Base-by-base conservation (phyloP, 2,888 invertebrate genomes). In the Escarpia spicata region DNA sequence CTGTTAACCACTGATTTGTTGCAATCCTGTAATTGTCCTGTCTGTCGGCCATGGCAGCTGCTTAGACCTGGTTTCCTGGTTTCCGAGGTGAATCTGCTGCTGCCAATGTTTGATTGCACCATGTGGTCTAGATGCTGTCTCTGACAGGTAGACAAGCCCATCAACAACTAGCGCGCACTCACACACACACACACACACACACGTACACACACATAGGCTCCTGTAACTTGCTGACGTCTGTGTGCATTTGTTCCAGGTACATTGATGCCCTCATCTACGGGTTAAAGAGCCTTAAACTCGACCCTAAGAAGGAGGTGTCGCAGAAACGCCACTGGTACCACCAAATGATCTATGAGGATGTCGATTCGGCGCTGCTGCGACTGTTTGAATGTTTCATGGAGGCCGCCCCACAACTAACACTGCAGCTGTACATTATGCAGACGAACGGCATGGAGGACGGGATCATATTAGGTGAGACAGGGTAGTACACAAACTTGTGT, bases 341-440 rank as follows among this genome's bases (percentile, higher is more conserved):
- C n/a, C 91, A 91, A 26, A 94, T 94, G 94, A 92, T 93, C 90
- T 94, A 94, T 93, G 96, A 97, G 94, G 96, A 97, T 93, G 95
- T 96, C 0, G 98, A 98, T 96, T 97, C 97, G 92, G 97, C 97
- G 94, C 97, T 98, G 95, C 96, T 98, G 93, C 97, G 98, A 95
- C 97, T 93, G 92, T 97, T 98, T 95, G 97, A 98, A 95, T 97
- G 97, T 92, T 98, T 98, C 96, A 97, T 98, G 96, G 98, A 98
- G 95, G 97, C 98, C 91, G 97, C 98, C 37, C 98, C 98, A 91
- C 98, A 98, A 96, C 97, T 98, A 92, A 97, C 98, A 94, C 96
- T 98, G 94, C 98, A 98, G 96, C 97, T 97, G 15, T 98, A 98
- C 96, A 97, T 98, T 92, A 97, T 98, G 95, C 91, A 91, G 52